Percentiles rank a stretch among this genome's conserved stretches.
Conservation (phyloP, 2,797 vertebrate species). For the Oceanodroma leucorhoa region DNA sequence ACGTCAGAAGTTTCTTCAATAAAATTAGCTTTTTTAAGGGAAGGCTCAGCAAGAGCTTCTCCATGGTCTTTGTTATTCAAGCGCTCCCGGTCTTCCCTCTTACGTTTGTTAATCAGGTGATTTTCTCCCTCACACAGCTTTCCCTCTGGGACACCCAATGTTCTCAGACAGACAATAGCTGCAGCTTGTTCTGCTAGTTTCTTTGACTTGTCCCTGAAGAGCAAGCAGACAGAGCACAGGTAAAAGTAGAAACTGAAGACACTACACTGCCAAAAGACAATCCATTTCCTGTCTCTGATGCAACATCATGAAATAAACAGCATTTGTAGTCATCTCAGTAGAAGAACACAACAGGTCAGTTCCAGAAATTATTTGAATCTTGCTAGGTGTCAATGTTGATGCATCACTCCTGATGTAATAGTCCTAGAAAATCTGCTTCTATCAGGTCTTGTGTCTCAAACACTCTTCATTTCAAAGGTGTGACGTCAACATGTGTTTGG, state of each 20-base stretch:
- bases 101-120: constrained; percentile 86
- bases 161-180: constrained; percentile 89
- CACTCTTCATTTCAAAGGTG: background rate
- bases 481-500: background rate
- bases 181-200: constrained; percentile 93
- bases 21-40: constrained; percentile 72
- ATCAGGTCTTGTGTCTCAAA: background rate
- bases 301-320: background rate
- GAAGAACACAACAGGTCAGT: background rate
- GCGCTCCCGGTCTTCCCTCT: constrained; percentile 75
- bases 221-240: constrained; percentile 44
- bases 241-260: constrained; percentile 4
- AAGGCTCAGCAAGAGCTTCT: constrained; percentile 34
- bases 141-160: constrained; percentile 86
- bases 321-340: background rate
- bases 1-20: constrained; percentile 20
- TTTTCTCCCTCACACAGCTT: constrained; percentile 79
- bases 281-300: background rate
- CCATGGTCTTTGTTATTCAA: constrained; percentile 46
- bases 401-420: background rate
- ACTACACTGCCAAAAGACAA: background rate
- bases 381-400: background rate
- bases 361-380: background rate
- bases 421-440: background rate
- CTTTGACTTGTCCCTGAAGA: constrained; percentile 94